Evolutionary conservation across 2,113 vertebrate genomes (phyloP), one percentile per base, ranked within the genome.

Genomic region (Uropsilus gracilis): DNA sequence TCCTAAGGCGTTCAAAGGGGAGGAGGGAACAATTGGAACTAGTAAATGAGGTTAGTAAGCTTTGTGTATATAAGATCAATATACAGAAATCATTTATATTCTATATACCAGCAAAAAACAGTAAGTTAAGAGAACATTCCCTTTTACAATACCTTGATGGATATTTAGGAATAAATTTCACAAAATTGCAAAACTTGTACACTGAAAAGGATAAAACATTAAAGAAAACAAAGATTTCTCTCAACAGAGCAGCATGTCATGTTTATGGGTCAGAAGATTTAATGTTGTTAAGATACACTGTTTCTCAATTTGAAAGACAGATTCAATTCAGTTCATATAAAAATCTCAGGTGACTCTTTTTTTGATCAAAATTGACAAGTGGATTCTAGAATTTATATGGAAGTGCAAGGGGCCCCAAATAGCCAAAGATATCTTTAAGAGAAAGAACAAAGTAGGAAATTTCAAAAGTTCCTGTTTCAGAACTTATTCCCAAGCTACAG

Each of bases 321-420:
- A 57, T 32, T 91, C 42, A 72, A n/a, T 75, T 57, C 11, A 57
- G 48, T 81, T 14, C 66, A 46, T 46, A 37, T 53, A 34, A 57
- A 12, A 50, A 66, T 76, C 64, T 12, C 17, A 48, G 66, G n/a
- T n/a, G 16, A n/a, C n/a, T 44, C 30, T 55, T 61, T 82, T 61
- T 16, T 34, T 34, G 32, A 11, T 13, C 75, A 69, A 85, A 89
- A 92, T 59, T 61, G 13, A 68, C 50, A 93, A 82, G 32, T 50
- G 69, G 24, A 86, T 93, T 89, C 34, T 61, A 86, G 90, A 78
- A 63, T 78, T 84, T 48, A 69, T 50, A 37, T 71, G 42, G 61
- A 77, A 92, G 16, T 69, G 6, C 37, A 77, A 84, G 44, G 75
- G 26, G 78, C 55, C 32, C 37, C 30, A 86, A 82, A 69, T 37